Evolutionary conservation across 2,888 invertebrate species (phyloP), one percentile per base, ranked within the genome.

Genomic region (Oscheius onirici): DNA sequence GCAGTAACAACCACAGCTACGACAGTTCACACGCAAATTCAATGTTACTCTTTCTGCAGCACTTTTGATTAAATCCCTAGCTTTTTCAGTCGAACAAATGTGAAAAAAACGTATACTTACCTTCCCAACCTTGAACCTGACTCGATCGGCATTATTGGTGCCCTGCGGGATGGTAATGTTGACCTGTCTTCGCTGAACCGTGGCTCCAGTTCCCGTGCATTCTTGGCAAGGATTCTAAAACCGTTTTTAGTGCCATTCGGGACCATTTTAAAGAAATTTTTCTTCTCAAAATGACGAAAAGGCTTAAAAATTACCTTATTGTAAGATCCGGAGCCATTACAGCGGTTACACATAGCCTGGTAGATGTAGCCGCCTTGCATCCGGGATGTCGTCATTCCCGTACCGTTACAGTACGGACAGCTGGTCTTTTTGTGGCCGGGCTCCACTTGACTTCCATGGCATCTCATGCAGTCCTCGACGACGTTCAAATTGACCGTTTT

Each of bases 101-200:
- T 6, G 5, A 68, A 20, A 66, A 58, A n/a, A 24, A 20, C 17
- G 13, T 15, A 13, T 3, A 26, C 52, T n/a, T 17, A 84, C 84
- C 82, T 91, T 92, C 15, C 95, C 96, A 0, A 97, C 93, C 6
- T 93, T 91, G 93, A 99, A 93, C 69, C 97, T 92, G 3, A 99
- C 92, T 0, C 96, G 96, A 89, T 99, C 97, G 0, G 97, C 97
- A 88, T 99, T 94, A 88, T 97, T 96, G 8, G 99, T 94, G 20
- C 91, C 92, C 74, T 92, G 95, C 13, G 99, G 99, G 3, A 99
- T 95, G 0, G 96, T 95, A 0, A 99, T 94, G 0, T 93, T 93
- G 1, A 97, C 91, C 51, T 74, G 74, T 40, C 93, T 94, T 41
- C 94, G 91, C 90, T 96, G 95, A 0, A 95, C 93, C 88, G 92